Percentiles rank a stretch among this genome's conserved stretches.
Evolutionary conservation across 2,797 vertebrate genomes (phyloP).

Genomic region (Nyctibius grandis): DNA sequence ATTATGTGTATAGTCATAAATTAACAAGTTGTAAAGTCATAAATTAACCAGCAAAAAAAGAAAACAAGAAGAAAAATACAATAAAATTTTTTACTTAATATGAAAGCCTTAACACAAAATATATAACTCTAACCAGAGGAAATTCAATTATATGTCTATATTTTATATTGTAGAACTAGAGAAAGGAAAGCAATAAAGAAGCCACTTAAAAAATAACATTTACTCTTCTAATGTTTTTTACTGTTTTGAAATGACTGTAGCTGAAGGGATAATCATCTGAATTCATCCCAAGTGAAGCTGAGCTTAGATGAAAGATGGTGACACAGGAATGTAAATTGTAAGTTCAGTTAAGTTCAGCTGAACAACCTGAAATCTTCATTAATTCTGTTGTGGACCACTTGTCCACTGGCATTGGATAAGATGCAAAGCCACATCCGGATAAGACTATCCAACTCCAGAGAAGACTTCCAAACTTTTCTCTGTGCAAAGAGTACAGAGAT

Average conservation of each 20-base stretch:
- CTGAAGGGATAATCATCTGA: neutral
- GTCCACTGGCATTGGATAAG: neutral
- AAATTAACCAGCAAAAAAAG: neutral
- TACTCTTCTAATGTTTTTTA: neutral
- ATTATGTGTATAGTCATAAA: neutral
- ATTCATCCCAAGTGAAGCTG: neutral
- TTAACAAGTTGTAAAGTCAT: neutral
- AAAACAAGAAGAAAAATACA: no score
- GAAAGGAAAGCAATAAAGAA: neutral
- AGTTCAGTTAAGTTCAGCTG: neutral
- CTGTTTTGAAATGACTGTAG: neutral
- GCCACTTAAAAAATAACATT: neutral
- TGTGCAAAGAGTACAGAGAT: neutral
- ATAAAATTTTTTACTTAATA: neutral
- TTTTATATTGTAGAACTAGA: neutral
- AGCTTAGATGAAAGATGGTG: neutral
- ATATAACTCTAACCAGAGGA: neutral
- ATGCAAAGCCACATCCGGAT: neutral
- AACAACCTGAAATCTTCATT: neutral
- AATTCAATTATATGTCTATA: neutral
- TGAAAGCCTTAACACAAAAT: neutral
- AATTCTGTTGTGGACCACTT: neutral
- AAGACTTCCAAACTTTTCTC: neutral
- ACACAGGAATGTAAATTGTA: neutral
- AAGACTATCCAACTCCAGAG: fast-evolving